Base-by-base conservation (phyloP, 2,888 invertebrate species). In the Biston stratarius region DNA sequence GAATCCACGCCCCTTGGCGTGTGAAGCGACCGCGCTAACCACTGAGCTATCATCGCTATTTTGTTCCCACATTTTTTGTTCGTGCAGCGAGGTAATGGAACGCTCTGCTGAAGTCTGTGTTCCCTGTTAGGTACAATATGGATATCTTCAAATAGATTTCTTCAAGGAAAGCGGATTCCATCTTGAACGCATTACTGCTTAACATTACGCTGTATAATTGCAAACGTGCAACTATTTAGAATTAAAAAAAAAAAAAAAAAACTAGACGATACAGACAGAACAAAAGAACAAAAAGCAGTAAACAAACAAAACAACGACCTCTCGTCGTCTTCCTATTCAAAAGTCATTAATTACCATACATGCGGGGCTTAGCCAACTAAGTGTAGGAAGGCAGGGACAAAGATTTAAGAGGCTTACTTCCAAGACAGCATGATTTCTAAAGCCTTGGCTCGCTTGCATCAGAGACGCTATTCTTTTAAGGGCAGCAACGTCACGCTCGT, bases 361-460 rank as follows among this genome's bases (percentile, higher is more conserved):
- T 2, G 12, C 42, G 38, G 14, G 40, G 38, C 53, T 36, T 36
- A 48, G 24, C 24, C 24, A 11, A 52, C 52, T 51, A 34, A 38
- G 11, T 38, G 15, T 10, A 14, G 36, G 57, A n/a, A 45, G 24
- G 14, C n/a, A 57, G 33, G 15, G 44, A 59, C 49, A 59, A 59
- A 49, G 49, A 24, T 40, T 38, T 59, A 59, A 59, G 49, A 49
- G 42, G 59, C 49, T 59, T 59, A 51, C 7, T 0, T 59, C 49
- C 24, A 34, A 33, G 15, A 44, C 36, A 10, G 40, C 59, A 33
- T 63, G 78, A 73, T 82, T 82, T 81, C 80, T 78, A 78, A 76
- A 77, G 72, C 80, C 82, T 78, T 80, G 79, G 70, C 42, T 53
- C 36, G 58, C 53, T 68, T 78, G 77, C 77, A 60, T 59, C 59